Conservation (phyloP, 2,888 invertebrate species). For the Andrena praecox region DNA sequence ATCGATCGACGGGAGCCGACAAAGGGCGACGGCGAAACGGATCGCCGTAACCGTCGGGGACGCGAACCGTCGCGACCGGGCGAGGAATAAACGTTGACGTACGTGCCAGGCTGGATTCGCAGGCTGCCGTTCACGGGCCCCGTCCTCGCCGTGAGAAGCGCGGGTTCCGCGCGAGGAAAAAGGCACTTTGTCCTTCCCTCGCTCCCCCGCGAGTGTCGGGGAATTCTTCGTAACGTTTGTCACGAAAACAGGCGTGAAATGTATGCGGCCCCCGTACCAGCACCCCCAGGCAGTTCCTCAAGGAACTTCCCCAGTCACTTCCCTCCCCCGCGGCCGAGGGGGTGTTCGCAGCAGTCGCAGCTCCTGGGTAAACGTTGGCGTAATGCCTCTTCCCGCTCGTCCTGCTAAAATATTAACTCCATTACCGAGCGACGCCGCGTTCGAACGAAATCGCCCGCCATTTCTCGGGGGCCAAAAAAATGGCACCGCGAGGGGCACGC, state of each 20-base stretch:
- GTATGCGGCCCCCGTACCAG: conserved; percentile 67
- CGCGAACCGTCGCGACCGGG: conserved; percentile 13
- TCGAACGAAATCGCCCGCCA: conserved; percentile 71
- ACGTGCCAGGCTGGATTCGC: conserved; percentile 50
- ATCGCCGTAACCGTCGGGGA: conserved; percentile 61
- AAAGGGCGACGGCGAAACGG: conserved; percentile 53
- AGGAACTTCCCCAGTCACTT: conserved; percentile 67
- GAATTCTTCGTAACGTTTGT: conserved; percentile 77
- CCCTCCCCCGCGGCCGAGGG: conserved; percentile 22
- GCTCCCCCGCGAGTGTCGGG: conserved; percentile 69
- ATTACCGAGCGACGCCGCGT: conserved; percentile 69
- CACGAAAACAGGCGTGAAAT: conserved; percentile 76
- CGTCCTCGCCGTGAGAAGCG: neutral
- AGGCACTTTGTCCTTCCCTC: conserved; percentile 72
- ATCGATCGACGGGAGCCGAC: conserved; percentile 51
- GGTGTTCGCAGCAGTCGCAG: conserved; percentile 13
- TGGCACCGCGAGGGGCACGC: neutral
- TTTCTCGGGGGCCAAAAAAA: conserved; percentile 56
- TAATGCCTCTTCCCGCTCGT: conserved; percentile 22
- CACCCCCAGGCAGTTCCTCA: conserved; percentile 43
- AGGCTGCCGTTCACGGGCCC: conserved; percentile 37
- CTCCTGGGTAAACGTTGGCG: conserved; percentile 24
- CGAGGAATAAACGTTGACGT: conserved; percentile 54
- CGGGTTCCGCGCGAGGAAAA: conserved; percentile 34
- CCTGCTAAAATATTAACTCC: conserved; percentile 75